A percentile compares a stretch with the other conserved stretches of the same genome.
Evolutionary conservation across 2,113 vertebrate genomes (phyloP).

Genomic region (Rynchops niger): DNA sequence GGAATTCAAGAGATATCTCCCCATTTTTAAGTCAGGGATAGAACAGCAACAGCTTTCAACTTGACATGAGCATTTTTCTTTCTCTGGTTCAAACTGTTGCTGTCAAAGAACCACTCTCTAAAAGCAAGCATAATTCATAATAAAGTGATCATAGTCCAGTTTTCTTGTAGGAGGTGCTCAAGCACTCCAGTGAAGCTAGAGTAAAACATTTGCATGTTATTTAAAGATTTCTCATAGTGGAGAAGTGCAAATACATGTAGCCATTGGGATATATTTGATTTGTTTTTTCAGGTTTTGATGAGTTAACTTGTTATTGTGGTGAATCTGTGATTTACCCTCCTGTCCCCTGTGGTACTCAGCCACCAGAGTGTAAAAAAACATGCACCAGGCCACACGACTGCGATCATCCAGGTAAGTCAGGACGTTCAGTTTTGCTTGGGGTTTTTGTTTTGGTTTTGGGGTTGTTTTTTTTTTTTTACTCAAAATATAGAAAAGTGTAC

Average conservation of each 20-base stretch:
- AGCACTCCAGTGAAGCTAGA: background rate
- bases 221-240: background rate
- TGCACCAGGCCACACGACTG: slow-evolving; percentile 92
- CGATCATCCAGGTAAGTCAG: slow-evolving; percentile 88
- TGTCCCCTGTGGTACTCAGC: slow-evolving; percentile 92
- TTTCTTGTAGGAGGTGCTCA: background rate
- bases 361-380: slow-evolving; percentile 91
- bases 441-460: background rate
- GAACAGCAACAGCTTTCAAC: background rate
- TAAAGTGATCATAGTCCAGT: background rate
- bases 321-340: slow-evolving; percentile 92
- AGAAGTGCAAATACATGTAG: background rate
- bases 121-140: background rate
- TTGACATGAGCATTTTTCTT: background rate
- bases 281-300: slow-evolving; percentile 88
- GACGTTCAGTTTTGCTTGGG: background rate
- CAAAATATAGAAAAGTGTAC: background rate
- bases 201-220: background rate
- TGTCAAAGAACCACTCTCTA: background rate
- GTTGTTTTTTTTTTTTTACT: background rate
- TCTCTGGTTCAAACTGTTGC: background rate
- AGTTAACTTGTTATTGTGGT: slow-evolving; percentile 93
- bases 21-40: background rate
- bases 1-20: background rate
- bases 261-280: background rate